Conservation (phyloP, 2,797 vertebrate species). For the Simalia tracyae region DNA sequence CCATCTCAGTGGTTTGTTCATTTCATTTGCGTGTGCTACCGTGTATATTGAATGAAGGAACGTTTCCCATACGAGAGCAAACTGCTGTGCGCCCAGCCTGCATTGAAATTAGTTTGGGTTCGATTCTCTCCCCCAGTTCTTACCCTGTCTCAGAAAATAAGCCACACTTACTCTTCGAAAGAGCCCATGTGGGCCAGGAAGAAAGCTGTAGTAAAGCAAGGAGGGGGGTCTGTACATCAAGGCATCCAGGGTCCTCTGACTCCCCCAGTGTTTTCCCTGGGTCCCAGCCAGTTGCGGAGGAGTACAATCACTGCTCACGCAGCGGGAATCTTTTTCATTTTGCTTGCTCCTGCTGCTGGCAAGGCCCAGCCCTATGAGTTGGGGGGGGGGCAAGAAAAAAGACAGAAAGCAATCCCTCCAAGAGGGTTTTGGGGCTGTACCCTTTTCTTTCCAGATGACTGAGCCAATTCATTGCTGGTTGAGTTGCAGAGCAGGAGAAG, state of each 20-base stretch:
- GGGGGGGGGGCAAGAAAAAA: background rate
- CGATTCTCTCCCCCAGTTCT: too few species aligned
- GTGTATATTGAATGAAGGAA: background rate
- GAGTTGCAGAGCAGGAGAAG: background rate
- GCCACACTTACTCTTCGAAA: too few species aligned
- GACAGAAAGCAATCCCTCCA: background rate
- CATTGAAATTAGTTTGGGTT: background rate
- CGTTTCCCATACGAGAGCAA: background rate
- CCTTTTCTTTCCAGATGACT: background rate
- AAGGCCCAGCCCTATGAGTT: background rate
- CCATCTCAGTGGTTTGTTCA: background rate
- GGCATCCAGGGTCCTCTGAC: too few species aligned
- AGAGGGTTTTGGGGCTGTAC: background rate
- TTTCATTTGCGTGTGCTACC: background rate
- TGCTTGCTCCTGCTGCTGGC: background rate
- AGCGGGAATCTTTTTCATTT: background rate
- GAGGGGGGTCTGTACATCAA: background rate
- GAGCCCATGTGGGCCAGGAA: background rate
- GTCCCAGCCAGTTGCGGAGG: background rate
- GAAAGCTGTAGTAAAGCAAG: background rate
- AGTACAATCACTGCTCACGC: background rate
- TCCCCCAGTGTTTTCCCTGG: background rate
- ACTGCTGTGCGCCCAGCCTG: background rate
- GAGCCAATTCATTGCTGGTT: background rate
- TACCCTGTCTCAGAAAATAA: too few species aligned